Percentiles rank a stretch among this genome's conserved stretches.
phyloP scores from a whole-genome alignment of 92 coral and sea anemone genomes.

The Nematostella vectensis region DNA sequence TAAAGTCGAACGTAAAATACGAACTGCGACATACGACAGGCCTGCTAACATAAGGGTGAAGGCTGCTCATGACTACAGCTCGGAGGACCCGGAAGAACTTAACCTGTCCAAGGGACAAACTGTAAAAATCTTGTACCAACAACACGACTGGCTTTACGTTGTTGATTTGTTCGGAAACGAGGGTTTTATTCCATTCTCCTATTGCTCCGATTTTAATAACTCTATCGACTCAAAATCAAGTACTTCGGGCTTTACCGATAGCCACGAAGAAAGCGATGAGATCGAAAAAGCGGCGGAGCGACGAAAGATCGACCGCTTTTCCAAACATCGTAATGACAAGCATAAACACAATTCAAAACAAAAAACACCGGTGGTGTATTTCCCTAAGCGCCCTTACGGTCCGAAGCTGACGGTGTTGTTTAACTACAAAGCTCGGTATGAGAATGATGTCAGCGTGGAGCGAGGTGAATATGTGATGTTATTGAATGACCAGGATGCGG shows the following conservation, averaged over 20 bases:
- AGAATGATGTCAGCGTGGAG: slow-evolving; percentile 64
- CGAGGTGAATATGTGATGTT: slow-evolving; percentile 80
- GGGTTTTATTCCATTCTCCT: slow-evolving; percentile 62
- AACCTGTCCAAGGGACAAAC: slow-evolving; percentile 52
- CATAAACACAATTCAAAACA: slow-evolving; percentile 15
- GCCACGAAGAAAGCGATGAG: slow-evolving; percentile 47
- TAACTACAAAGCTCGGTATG: slow-evolving; percentile 62
- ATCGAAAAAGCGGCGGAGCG: slow-evolving; percentile 29
- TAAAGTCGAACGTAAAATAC: slow-evolving; percentile 51
- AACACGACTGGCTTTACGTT: slow-evolving; percentile 74
- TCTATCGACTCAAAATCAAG: slow-evolving; percentile 62
- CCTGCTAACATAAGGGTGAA: slow-evolving; percentile 73
- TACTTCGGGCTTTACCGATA: slow-evolving; percentile 71
- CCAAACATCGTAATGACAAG: slow-evolving; percentile 14
- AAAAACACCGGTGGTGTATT: slow-evolving; percentile 46
- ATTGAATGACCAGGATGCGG: slow-evolving; percentile 75
- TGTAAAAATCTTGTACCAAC: slow-evolving; percentile 59
- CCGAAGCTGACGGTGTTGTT: slow-evolving; percentile 69
- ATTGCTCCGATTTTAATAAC: slow-evolving; percentile 48
- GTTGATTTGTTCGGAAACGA: slow-evolving; percentile 61
- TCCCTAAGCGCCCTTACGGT: slow-evolving; percentile 79
- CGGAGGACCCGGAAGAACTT: slow-evolving; percentile 61
- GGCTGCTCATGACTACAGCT: slow-evolving; percentile 42
- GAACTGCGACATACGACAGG: slow-evolving; percentile 44
- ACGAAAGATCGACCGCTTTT: slow-evolving; percentile 17